Evolutionary conservation across 2,888 invertebrate genomes (phyloP).

Genomic region (Apodemia mormo): DNA sequence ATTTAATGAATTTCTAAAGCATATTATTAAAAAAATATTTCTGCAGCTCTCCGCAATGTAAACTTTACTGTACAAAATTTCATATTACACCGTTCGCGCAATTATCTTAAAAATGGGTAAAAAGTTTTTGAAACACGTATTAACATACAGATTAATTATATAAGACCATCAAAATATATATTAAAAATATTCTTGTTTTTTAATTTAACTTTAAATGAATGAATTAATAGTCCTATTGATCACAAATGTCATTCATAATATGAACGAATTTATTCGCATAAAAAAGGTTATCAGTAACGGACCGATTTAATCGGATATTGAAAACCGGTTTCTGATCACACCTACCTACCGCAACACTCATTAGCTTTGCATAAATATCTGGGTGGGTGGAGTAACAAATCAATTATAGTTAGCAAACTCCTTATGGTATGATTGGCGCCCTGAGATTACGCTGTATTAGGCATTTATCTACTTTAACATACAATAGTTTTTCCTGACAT

Average conservation of each 20-base stretch:
- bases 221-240: not conserved
- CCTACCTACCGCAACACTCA: constrained; percentile 6
- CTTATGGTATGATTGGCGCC: constrained; percentile 7
- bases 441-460: not conserved
- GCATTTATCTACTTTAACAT: not conserved
- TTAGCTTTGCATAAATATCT: constrained; percentile 6
- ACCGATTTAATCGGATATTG: not conserved
- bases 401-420: constrained; percentile 12
- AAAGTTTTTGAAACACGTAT: too few species aligned
- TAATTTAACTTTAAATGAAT: too few species aligned
- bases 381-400: constrained; percentile 1
- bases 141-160: too few species aligned
- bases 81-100: too few species aligned
- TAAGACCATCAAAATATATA: too few species aligned
- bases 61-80: too few species aligned
- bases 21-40: too few species aligned
- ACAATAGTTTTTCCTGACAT: too few species aligned
- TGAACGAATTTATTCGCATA: not conserved
- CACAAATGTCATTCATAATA: not conserved
- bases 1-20: too few species aligned
- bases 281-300: not conserved
- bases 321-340: constrained; percentile 3
- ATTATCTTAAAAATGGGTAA: too few species aligned
- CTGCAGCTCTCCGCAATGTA: too few species aligned
- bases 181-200: too few species aligned